These are phyloP conservation scores for Coremacera marginata DNA, from an alignment of 2,888 invertebrate species.

Conservation along the genomic window DNA sequence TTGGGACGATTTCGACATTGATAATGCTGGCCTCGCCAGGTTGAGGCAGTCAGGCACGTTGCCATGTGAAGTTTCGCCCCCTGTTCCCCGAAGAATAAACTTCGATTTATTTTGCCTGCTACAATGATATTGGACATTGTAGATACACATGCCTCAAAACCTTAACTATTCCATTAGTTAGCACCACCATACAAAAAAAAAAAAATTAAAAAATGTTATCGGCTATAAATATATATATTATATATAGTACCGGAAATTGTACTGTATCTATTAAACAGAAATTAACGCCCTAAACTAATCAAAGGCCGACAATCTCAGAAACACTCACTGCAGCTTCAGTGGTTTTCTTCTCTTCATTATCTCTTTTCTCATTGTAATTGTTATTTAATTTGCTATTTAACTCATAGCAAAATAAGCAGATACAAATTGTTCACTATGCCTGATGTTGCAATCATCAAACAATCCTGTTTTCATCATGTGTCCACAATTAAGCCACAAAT, in stretches of 20 bases:
- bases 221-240: too few species aligned
- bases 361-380: constrained; percentile 26
- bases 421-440: neutral
- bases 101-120: too few species aligned
- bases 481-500: neutral
- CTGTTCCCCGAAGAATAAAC: neutral
- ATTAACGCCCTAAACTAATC: neutral
- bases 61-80: too few species aligned
- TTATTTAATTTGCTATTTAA: constrained; percentile 45
- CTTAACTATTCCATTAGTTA: too few species aligned
- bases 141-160: too few species aligned
- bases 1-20: too few species aligned
- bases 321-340: neutral
- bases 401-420: constrained; percentile 22
- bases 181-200: too few species aligned
- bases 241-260: too few species aligned
- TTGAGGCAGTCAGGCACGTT: too few species aligned
- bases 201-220: too few species aligned
- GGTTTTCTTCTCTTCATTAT: neutral
- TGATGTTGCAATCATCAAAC: neutral
- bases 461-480: neutral
- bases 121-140: too few species aligned
- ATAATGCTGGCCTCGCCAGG: too few species aligned
- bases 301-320: neutral
- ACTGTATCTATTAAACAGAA: neutral